Conservation (phyloP, 1,140 invertebrate species). For the Acromyrmex charruanus region DNA sequence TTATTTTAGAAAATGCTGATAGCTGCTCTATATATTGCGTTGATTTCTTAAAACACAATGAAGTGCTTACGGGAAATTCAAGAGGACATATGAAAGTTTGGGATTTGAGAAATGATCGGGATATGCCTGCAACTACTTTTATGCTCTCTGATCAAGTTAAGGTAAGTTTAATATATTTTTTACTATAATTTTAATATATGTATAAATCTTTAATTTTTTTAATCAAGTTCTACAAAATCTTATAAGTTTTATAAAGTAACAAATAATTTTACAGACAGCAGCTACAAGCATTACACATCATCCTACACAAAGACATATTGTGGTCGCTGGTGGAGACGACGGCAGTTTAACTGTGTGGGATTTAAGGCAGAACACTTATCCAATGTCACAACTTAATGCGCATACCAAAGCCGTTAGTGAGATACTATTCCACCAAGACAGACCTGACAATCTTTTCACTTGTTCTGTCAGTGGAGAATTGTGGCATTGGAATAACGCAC, state of each 20-base stretch:
- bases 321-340: conserved; percentile 94
- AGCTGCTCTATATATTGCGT: conserved; percentile 93
- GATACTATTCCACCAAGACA: conserved; percentile 93
- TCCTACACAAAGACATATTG: conserved; percentile 94
- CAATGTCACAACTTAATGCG: conserved; percentile 92
- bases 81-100: conserved; percentile 95
- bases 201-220: neutral
- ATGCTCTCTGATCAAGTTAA: conserved; percentile 90
- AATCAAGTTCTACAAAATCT: neutral
- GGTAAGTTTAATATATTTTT: conserved; percentile 63
- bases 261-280: conserved; percentile 85
- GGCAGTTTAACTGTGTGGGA: conserved; percentile 95
- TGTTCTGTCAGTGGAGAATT: conserved; percentile 93
- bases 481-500: conserved; percentile 93
- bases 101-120: conserved; percentile 90
- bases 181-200: conserved; percentile 11
- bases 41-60: conserved; percentile 92
- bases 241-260: conserved; percentile 10
- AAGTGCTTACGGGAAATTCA: conserved; percentile 94
- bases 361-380: conserved; percentile 92
- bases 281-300: conserved; percentile 92
- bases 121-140: conserved; percentile 89
- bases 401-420: conserved; percentile 92
- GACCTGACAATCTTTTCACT: conserved; percentile 94
- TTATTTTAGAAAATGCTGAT: conserved; percentile 90